Evolutionary conservation across 2,113 vertebrate genomes (phyloP), one percentile per base, ranked within the genome.

Genomic region (Hyaena hyaena): DNA sequence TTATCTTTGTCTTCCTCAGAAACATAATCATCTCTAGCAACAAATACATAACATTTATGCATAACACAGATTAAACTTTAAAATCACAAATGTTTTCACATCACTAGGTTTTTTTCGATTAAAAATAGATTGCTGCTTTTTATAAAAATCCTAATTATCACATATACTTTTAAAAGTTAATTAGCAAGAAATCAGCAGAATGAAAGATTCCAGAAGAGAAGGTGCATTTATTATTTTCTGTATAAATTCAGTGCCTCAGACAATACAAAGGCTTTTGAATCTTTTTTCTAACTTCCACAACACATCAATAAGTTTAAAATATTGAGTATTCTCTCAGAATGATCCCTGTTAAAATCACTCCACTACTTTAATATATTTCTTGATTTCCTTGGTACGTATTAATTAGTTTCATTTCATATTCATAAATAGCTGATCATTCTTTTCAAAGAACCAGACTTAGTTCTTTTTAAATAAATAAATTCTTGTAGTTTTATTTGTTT

Each of bases 401-500:
- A 97, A 77, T 71, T 66, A 55, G 26, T 95, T 19, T 58, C 2
- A 82, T 61, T 96, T 92, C 24, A 89, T 93, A 53, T 86, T 73
- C 28, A 81, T 10, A 61, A 92, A 88, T 2, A 76, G 0, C 23
- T 58, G 5, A 53, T 50, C 43, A 43, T 74, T 81, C 10, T 17
- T 81, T 93, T 86, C 17, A 48, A 92, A 91, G 23, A 82, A 5
- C 10, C 48, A 12, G 26, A 73, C 19, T 82, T 61, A 69, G 45
- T 10, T 33, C 58, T 69, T 69, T 81, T 33, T 50, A 69, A 77
- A 35, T 39, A 55, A 55, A 55, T 66, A 82, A 65, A 69, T 71
- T 82, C 53, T 89, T 65, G 1, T 23, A 6, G 73, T 71, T 45
- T 31, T 48, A 31, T 48, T 48, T 77, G 12, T 45, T 48, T 76